phyloP scores from a whole-genome alignment of 1,140 invertebrate species.

The Apolygus lucorum region DNA sequence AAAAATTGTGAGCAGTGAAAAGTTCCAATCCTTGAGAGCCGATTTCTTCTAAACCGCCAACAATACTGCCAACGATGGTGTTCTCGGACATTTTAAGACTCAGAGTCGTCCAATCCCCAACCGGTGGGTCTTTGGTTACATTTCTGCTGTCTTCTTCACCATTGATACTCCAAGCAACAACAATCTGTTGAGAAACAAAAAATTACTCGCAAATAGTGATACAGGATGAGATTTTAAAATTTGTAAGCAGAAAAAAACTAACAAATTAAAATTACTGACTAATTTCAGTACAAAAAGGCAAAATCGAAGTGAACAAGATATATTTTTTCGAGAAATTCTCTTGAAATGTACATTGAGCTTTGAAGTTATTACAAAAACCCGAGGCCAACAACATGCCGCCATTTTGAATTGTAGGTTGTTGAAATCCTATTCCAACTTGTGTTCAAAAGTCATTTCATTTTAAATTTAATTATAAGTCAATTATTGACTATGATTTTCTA shows the following conservation, averaged over 20 bases:
- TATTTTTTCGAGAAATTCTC: no score
- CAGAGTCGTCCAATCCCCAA: conserved; percentile 59
- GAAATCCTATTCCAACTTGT: no score
- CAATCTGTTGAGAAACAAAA: conserved; percentile 24
- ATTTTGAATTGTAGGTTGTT: no score
- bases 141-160: conserved; percentile 24
- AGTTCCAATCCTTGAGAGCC: conserved; percentile 41
- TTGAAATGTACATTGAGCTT: no score
- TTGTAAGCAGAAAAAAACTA: conserved; percentile 32
- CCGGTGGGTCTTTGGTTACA: conserved; percentile 52
- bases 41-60: conserved; percentile 40
- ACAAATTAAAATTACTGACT: no score
- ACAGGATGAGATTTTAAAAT: background rate
- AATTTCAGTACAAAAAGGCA: no score
- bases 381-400: no score
- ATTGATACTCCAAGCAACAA: conserved; percentile 33
- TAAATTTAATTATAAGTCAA: no score
- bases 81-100: conserved; percentile 47
- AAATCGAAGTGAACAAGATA: no score
- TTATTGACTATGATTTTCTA: no score
- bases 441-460: no score
- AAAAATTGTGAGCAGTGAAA: conserved; percentile 41
- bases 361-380: no score
- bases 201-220: background rate
- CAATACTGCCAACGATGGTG: conserved; percentile 45